Evolutionary conservation across 2,113 vertebrate species (phyloP).

Genomic region (Charadrius vociferus): DNA sequence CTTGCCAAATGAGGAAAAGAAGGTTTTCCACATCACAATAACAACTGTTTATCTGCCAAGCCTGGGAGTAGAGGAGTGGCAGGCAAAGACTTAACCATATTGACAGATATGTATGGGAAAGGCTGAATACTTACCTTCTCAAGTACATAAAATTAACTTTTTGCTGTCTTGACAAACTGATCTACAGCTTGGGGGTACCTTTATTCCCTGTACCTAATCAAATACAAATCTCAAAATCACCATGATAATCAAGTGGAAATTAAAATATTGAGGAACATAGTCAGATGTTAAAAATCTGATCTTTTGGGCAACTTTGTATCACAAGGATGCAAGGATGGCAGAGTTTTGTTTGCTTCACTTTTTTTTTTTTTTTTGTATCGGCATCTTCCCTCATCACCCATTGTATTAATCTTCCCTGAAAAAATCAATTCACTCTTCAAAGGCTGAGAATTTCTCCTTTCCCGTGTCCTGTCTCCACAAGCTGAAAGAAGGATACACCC

Average conservation of each 20-base stretch:
- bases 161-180: background rate
- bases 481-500: background rate
- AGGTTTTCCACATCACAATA: constrained; percentile 30
- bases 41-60: constrained; percentile 21
- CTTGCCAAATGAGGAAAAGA: constrained; percentile 30
- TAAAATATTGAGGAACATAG: background rate
- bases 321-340: background rate
- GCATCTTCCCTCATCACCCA: background rate
- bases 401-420: background rate
- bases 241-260: background rate
- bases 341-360: background rate
- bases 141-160: background rate
- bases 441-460: background rate
- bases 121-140: background rate
- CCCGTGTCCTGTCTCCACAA: background rate
- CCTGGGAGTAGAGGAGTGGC: constrained; percentile 28
- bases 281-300: background rate
- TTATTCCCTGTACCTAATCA: background rate
- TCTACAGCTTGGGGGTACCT: background rate
- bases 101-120: constrained; percentile 47
- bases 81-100: background rate
- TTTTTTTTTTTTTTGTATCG: background rate
- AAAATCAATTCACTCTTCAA: background rate
- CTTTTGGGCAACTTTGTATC: background rate
- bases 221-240: background rate